Base-by-base conservation (phyloP, 2,888 invertebrate genomes). In the Eulithis testata region DNA sequence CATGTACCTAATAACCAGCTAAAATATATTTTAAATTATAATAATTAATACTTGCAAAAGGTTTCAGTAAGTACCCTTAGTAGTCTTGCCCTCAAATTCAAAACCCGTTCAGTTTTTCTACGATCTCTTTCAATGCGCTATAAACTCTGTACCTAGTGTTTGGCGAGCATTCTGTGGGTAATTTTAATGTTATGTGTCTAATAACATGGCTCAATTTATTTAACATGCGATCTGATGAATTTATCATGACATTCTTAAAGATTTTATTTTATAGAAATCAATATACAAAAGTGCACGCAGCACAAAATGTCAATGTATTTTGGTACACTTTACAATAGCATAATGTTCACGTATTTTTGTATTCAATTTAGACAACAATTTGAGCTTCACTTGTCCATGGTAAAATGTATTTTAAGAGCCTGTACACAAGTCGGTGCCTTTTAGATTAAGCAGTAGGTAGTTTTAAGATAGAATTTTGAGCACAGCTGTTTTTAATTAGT, bases 181-280 rank as follows among this genome's bases (percentile, higher is more conserved):
- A 49, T 49, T 11, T 37, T 62, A 50, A 5, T 31, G 6, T 40
- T 47, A 50, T 58, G 49, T 63, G 55, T 65, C 59, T 43, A 2
- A 2, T 21, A 21, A 21, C 21, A 52, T 47, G 66, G 69, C 73
- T 73, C 72, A 73, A 73, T 68, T 68, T 57, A 55, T 66, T 68
- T 63, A 21, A 40, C 54, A 51, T 27, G 65, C 53, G 69, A 70
- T 71, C 68, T 68, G 70, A 68, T 64, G 65, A 72, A 68, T 70
- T 70, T 70, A 67, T 68, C 66, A 72, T 73, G 72, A 73, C 72
- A 68, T 70, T 64, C 58, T 21, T 65, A 66, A 69, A 53, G 12
- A 55, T 61, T 70, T 66, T 67, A 55, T 62, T 63, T 56, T 44
- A 12, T 21, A 14, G 21, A 27, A 49, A 53, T 51, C 37, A 59